Evolutionary conservation across 2,797 vertebrate genomes (phyloP).

Genomic region (Limosa lapponica): DNA sequence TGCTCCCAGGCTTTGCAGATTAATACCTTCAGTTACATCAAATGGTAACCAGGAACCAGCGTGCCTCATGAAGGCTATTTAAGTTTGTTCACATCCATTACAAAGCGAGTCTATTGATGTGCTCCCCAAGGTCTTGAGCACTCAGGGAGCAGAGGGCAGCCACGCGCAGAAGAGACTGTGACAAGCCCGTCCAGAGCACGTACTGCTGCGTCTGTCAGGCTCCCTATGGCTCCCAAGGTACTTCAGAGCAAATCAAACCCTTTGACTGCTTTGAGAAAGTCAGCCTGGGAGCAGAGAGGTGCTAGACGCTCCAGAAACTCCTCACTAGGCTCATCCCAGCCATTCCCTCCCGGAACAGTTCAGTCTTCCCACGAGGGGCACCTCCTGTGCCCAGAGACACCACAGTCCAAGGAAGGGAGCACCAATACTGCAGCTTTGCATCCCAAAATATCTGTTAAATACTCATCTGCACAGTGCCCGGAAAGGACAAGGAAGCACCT

Average conservation of each 20-base stretch:
- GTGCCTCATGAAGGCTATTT: background rate
- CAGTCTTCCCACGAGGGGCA: accelerated
- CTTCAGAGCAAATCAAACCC: background rate
- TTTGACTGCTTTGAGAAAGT: background rate
- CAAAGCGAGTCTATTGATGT: accelerated
- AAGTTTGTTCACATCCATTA: background rate
- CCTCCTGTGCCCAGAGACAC: background rate
- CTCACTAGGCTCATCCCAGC: background rate
- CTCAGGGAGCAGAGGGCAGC: background rate
- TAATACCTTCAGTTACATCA: background rate
- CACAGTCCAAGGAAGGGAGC: background rate
- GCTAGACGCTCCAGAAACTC: background rate
- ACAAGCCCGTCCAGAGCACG: accelerated
- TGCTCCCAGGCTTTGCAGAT: background rate
- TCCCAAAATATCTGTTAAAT: background rate
- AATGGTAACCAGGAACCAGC: background rate
- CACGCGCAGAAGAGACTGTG: accelerated
- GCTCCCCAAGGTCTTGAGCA: background rate
- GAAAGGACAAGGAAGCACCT: background rate
- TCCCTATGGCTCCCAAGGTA: background rate
- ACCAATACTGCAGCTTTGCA: background rate
- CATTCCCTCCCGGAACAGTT: background rate
- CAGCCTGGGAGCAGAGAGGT: background rate
- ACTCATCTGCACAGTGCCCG: background rate
- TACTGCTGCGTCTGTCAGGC: background rate